Evolutionary conservation across 2,888 invertebrate genomes (phyloP).

Genomic region (Nomada fabriciana): DNA sequence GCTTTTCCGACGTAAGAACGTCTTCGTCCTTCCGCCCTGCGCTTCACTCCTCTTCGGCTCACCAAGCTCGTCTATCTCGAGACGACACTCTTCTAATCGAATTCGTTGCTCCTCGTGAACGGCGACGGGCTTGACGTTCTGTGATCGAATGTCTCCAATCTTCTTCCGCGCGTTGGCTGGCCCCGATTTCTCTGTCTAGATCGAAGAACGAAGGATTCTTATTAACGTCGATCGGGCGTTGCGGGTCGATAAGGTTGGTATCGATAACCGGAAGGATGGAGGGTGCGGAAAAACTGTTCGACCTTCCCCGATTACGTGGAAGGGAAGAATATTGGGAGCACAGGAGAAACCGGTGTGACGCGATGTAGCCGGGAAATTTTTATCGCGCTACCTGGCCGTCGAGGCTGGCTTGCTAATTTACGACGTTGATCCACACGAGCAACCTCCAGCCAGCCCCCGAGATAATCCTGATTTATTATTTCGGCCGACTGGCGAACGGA

Average conservation of each 20-base stretch:
- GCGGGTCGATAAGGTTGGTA: no score
- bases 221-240: slow-evolving; percentile 17
- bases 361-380: slow-evolving; percentile 46
- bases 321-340: slow-evolving; percentile 31
- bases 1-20: slow-evolving; percentile 28
- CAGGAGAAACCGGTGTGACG: slow-evolving; percentile 47
- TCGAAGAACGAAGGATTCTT: slow-evolving; percentile 37
- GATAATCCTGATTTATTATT: slow-evolving; percentile 44
- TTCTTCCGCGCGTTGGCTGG: neutral
- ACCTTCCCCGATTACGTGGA: slow-evolving; percentile 48
- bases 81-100: neutral
- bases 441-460: slow-evolving; percentile 18
- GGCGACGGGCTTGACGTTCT: neutral
- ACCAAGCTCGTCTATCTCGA: neutral
- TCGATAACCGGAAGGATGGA: slow-evolving; percentile 31
- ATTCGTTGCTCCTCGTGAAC: neutral
- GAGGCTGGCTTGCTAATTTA: slow-evolving; percentile 49
- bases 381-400: slow-evolving; percentile 42
- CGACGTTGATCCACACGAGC: slow-evolving; percentile 46
- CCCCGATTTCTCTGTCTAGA: slow-evolving; percentile 18
- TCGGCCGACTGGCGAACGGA: slow-evolving; percentile 20
- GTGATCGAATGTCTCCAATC: neutral
- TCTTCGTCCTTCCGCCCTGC: slow-evolving; percentile 35
- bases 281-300: slow-evolving; percentile 35
- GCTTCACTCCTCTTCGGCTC: neutral